Base-by-base conservation (phyloP, 2,888 invertebrate species). In the Cheilosia impressa region DNA sequence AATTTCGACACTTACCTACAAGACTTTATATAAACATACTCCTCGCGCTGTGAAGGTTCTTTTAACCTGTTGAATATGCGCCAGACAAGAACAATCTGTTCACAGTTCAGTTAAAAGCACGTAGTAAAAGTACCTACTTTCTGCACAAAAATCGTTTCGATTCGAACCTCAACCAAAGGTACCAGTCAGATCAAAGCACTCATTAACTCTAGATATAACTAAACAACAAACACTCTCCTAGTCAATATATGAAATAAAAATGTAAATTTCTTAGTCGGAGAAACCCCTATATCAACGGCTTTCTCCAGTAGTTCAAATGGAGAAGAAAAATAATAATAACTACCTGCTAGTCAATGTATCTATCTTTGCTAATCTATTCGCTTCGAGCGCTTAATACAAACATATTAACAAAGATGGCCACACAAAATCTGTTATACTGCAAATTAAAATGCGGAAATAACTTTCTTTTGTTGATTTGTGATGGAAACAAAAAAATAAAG, bases 371-470 rank as follows among this genome's bases (percentile, higher is more conserved):
- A 24, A 43, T 31, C 66, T 53, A 53, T 53, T 52, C 41, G 31
- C 17, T 47, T 13, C 17, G 69, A 27, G 17, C 58, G 52, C 50
- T 47, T 24, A 31, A 57, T 22, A 47, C 27, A 31, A 60, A 17
- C 50, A 34, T 45, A 47, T 53, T 17, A 17, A 52, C n/a, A 41
- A 58, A 34, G 15, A 77, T 45, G 43, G 55, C 63, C 65, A 65
- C 22, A 66, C 58, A 53, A 41, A 62, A 76, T 69, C 80, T 66
- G 76, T 76, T 84, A 71, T 3, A 34, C 79, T 41, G 65, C 53
- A 57, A 85, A 69, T 80, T 84, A 76, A 80, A 76, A 85, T 80
- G 65, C 80, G 66, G 69, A 81, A 76, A 80, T 31, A 66, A 55
- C 80, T 85, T 85, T 85, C 85, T 80, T 68, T 72, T 62, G 45